Conservation (phyloP, 2,797 vertebrate genomes). For the Pogoniulus pusillus region DNA sequence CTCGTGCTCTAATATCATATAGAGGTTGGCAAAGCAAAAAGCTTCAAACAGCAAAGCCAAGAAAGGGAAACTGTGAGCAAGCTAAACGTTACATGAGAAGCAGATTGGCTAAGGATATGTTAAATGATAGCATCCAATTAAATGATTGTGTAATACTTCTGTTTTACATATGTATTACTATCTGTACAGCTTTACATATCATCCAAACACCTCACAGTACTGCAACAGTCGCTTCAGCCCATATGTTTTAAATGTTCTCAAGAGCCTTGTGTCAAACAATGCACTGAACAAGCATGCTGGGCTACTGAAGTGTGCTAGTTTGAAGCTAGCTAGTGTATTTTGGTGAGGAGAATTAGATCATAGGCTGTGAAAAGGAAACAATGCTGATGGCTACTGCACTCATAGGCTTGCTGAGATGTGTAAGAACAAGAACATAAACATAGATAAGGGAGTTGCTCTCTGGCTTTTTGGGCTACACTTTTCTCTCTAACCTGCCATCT, state of each 20-base stretch:
- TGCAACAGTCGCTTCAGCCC: neutral
- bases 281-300: neutral
- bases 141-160: neutral
- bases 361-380: too few species aligned
- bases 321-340: too few species aligned
- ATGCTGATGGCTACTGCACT: too few species aligned
- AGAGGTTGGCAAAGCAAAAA: neutral
- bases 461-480: too few species aligned
- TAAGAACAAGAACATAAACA: too few species aligned
- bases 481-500: too few species aligned
- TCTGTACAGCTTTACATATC: neutral
- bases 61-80: neutral
- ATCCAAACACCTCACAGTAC: neutral
- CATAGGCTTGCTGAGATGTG: too few species aligned
- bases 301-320: neutral
- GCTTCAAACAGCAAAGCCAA: neutral
- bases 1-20: neutral
- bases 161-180: neutral
- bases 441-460: too few species aligned
- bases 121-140: neutral
- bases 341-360: too few species aligned
- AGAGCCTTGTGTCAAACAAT: neutral
- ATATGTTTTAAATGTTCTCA: neutral
- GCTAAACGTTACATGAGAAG: neutral
- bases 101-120: neutral